Conservation (phyloP, 2,113 vertebrate species). For the Cygnus atratus region DNA sequence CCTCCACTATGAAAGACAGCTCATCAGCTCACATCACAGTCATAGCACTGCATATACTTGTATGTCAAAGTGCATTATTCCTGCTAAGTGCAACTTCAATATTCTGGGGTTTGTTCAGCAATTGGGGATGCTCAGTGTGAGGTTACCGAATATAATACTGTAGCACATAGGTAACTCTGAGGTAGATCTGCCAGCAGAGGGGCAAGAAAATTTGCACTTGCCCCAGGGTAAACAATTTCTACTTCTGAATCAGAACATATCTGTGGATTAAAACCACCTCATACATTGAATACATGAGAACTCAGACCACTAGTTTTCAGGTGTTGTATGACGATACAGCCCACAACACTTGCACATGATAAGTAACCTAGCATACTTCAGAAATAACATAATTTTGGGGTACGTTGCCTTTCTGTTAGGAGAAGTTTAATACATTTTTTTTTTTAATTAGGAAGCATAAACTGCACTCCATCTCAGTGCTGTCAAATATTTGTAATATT, state of each 20-base stretch:
- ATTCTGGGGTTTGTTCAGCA: neutral
- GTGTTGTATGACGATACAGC: neutral
- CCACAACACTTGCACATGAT: neutral
- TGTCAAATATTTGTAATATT: conserved; percentile 40
- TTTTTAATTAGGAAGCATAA: neutral
- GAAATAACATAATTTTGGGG: neutral
- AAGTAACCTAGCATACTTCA: neutral
- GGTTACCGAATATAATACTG: neutral
- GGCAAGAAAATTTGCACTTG: neutral
- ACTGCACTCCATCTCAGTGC: conserved; percentile 21
- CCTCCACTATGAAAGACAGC: neutral
- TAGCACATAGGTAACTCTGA: neutral
- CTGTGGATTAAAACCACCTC: neutral
- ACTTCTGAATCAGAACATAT: neutral
- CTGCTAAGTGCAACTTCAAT: neutral
- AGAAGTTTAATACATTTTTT: neutral
- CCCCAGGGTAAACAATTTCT: neutral
- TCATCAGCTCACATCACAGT: neutral
- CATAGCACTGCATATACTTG: neutral
- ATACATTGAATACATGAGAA: neutral
- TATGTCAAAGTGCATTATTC: neutral
- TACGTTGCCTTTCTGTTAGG: neutral
- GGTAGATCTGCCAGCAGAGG: neutral
- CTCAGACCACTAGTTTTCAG: accelerated
- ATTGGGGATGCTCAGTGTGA: neutral